Conservation (phyloP, 92 coral and sea anemone species). For the Desmophyllum pertusum region DNA sequence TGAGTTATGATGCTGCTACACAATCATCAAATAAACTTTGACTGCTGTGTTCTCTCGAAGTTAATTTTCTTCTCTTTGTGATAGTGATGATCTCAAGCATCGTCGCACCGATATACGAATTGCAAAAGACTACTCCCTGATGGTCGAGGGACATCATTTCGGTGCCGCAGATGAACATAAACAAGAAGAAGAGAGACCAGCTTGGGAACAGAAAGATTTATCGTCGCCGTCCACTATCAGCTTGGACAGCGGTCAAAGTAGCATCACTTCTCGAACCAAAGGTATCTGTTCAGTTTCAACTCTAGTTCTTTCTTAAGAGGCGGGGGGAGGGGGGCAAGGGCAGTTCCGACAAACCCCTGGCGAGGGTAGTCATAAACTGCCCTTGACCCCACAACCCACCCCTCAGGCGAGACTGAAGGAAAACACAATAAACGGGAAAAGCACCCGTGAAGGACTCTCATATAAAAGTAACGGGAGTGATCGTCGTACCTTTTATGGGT, state of each 20-base stretch:
- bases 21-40: no score
- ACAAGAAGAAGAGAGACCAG: slow-evolving; percentile 8
- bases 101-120: slow-evolving; percentile 75
- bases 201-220: slow-evolving; percentile 35
- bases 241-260: slow-evolving; percentile 39
- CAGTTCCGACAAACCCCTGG: no score
- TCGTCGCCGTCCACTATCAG: slow-evolving; percentile 50
- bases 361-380: no score
- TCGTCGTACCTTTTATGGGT: no score
- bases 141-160: slow-evolving; percentile 79
- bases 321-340: no score
- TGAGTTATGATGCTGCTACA: not conserved
- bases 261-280: not conserved
- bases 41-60: no score
- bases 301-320: not conserved
- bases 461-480: no score
- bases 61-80: not conserved
- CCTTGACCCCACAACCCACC: no score
- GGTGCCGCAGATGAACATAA: slow-evolving; percentile 57
- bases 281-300: not conserved
- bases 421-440: no score
- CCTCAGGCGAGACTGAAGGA: no score
- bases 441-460: no score
- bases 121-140: slow-evolving; percentile 72
- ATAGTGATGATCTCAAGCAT: slow-evolving; percentile 66